These are phyloP conservation scores for Napeogenes sylphis DNA, from an alignment of 2,888 invertebrate genomes.

Conservation along the genomic window DNA sequence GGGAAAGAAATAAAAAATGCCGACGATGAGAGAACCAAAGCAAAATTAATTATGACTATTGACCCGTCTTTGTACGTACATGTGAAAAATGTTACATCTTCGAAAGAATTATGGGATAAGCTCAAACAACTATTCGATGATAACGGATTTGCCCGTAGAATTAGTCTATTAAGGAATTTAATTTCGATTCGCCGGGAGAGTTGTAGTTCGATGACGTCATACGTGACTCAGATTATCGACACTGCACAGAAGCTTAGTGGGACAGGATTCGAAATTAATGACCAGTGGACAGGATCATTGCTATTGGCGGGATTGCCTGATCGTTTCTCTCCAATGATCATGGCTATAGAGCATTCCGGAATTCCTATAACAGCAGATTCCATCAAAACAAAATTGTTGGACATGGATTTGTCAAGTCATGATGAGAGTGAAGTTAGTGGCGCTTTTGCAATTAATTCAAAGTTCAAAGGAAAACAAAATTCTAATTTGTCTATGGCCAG, in stretches of 20 bases:
- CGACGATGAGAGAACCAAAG: constrained; percentile 26
- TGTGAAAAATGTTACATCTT: no score
- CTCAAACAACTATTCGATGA: no score
- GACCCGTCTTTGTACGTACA: no score
- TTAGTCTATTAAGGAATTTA: constrained; percentile 8
- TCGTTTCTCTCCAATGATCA: no score
- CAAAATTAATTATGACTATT: no score
- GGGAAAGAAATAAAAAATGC: not conserved
- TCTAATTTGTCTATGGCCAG: not conserved
- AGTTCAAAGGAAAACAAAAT: constrained; percentile 1
- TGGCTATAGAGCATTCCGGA: no score
- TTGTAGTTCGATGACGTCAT: constrained; percentile 14
- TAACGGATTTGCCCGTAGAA: no score
- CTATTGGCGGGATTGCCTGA: constrained; percentile 28
- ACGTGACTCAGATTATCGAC: constrained; percentile 24
- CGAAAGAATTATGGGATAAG: no score
- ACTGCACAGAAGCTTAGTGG: constrained; percentile 28
- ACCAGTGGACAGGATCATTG: constrained; percentile 29
- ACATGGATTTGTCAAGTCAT: not conserved
- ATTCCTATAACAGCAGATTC: no score
- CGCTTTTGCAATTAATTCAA: constrained; percentile 5
- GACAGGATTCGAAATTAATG: constrained; percentile 28
- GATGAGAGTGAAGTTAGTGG: constrained; percentile 9
- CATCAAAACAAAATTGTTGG: constrained; percentile 11
- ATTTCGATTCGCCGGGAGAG: constrained; percentile 15